Percentiles rank a stretch among this genome's conserved stretches.
Evolutionary conservation across 1,140 invertebrate genomes (phyloP).

Genomic region (Macrobrachium rosenbergii): DNA sequence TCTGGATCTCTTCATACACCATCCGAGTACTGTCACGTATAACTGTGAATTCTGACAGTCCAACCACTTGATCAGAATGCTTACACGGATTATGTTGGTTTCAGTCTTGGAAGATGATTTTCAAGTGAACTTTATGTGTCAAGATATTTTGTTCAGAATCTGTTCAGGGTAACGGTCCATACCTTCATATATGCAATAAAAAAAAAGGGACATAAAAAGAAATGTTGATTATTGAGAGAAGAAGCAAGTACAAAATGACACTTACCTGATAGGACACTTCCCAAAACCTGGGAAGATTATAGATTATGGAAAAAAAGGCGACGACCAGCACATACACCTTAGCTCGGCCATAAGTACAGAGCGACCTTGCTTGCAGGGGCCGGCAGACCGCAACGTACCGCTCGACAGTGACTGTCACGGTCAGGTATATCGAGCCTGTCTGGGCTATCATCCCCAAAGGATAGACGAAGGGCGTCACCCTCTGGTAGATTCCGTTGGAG

Average conservation of each 20-base stretch:
- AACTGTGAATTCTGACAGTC: too few species aligned
- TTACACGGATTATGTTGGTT: too few species aligned
- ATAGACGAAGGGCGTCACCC: slow-evolving; percentile 85
- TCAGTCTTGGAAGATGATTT: too few species aligned
- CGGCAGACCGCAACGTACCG: slow-evolving; percentile 97
- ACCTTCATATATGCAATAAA: too few species aligned
- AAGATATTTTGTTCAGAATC: too few species aligned
- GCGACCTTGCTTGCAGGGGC: slow-evolving; percentile 86
- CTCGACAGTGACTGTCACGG: slow-evolving; percentile 94
- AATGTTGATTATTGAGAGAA: too few species aligned
- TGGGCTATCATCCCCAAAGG: slow-evolving; percentile 88
- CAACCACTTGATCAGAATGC: too few species aligned
- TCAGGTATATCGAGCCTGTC: slow-evolving; percentile 91
- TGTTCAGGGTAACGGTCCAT: too few species aligned
- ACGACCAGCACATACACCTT: slow-evolving; percentile 88
- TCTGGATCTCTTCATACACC: too few species aligned
- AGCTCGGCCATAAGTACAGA: slow-evolving; percentile 92
- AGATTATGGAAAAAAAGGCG: slow-evolving; percentile 84
- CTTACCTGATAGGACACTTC: slow-evolving; percentile 69
- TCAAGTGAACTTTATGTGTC: too few species aligned
- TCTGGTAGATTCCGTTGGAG: slow-evolving; percentile 81
- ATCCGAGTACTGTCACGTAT: too few species aligned
- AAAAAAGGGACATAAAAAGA: too few species aligned
- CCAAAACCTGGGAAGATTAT: slow-evolving; percentile 84
- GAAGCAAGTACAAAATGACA: not conserved